Evolutionary conservation across 1,140 invertebrate genomes (phyloP).

Genomic region (Araneus ventricosus): DNA sequence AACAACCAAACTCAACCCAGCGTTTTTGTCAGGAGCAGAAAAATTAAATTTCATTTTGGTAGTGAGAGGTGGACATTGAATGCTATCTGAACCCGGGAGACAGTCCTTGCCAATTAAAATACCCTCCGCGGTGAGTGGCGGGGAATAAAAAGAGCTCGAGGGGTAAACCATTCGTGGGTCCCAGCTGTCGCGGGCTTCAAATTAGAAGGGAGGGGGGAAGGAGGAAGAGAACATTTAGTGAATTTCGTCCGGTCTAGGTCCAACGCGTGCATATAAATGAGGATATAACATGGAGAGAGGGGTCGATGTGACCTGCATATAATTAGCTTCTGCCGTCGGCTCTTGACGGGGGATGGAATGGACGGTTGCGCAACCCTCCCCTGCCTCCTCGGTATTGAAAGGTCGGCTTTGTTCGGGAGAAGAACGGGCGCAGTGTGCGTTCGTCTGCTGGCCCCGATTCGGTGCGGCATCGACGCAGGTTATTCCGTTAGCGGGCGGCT

Average conservation of each 20-base stretch:
- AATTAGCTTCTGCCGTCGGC: constrained; percentile 56
- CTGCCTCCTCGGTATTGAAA: not conserved
- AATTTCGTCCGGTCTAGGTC: constrained; percentile 61
- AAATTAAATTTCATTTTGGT: too few relatives aligned
- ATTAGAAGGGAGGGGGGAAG: constrained; percentile 23
- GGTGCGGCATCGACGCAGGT: not conserved
- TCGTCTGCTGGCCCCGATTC: not conserved
- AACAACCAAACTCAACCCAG: too few relatives aligned
- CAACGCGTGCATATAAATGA: constrained; percentile 68
- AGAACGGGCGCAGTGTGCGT: not conserved
- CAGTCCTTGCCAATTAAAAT: not conserved
- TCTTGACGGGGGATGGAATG: constrained; percentile 23
- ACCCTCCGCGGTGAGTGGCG: not conserved
- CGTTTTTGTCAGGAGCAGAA: too few relatives aligned
- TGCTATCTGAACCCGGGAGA: too few relatives aligned
- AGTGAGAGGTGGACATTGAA: too few relatives aligned
- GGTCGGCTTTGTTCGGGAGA: constrained; percentile 59
- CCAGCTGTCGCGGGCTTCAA: constrained; percentile 46
- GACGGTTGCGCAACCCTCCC: not conserved
- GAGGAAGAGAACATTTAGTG: constrained; percentile 53
- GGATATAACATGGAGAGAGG: constrained; percentile 43
- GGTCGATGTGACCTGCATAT: constrained; percentile 67
- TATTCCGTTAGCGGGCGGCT: constrained; percentile 39
- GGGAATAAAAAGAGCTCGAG: not conserved
- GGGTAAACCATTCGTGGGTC: not conserved